phyloP scores from a whole-genome alignment of 2,888 invertebrate species.

The Nomada ferruginata region DNA sequence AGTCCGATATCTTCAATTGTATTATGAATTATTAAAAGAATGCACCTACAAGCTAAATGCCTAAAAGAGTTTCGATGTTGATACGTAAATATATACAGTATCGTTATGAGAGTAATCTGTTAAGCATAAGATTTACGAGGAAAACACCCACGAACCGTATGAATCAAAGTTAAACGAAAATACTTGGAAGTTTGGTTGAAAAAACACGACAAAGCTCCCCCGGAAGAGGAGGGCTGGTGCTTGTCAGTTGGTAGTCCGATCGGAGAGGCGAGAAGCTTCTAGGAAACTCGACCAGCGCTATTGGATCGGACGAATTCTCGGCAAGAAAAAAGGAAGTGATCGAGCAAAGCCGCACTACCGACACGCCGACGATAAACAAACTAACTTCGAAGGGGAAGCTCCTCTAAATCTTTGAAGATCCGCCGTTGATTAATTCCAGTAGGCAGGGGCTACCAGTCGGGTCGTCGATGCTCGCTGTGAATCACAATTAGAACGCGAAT shows the following conservation, averaged over 20 bases:
- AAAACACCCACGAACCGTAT: neutral
- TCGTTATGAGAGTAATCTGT: conserved; percentile 5
- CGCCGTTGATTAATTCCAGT: conserved; percentile 82
- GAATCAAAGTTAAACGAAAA: conserved; percentile 30
- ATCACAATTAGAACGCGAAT: conserved; percentile 50
- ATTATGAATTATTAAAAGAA: too few relatives aligned
- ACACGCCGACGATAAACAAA: conserved; percentile 80
- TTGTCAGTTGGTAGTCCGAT: conserved; percentile 75
- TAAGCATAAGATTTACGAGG: conserved; percentile 8
- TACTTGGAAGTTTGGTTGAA: conserved; percentile 26
- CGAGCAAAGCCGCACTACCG: conserved; percentile 63
- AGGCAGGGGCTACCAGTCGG: conserved; percentile 73
- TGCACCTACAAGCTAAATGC: too few relatives aligned
- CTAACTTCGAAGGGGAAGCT: conserved; percentile 69
- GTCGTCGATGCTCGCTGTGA: conserved; percentile 49
- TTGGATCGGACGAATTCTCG: conserved; percentile 60
- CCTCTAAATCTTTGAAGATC: conserved; percentile 80
- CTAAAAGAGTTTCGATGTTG: neutral
- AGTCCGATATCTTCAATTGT: too few relatives aligned
- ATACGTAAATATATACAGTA: neutral
- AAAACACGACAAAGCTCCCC: conserved; percentile 36
- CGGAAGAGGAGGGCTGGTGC: conserved; percentile 69
- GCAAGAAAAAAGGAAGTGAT: conserved; percentile 61
- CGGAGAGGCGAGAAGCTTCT: conserved; percentile 73
- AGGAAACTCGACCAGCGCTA: conserved; percentile 71